These are phyloP conservation scores for Sarcophaga peregrina DNA, from an alignment of 1,140 invertebrate species.

Conservation along the genomic window DNA sequence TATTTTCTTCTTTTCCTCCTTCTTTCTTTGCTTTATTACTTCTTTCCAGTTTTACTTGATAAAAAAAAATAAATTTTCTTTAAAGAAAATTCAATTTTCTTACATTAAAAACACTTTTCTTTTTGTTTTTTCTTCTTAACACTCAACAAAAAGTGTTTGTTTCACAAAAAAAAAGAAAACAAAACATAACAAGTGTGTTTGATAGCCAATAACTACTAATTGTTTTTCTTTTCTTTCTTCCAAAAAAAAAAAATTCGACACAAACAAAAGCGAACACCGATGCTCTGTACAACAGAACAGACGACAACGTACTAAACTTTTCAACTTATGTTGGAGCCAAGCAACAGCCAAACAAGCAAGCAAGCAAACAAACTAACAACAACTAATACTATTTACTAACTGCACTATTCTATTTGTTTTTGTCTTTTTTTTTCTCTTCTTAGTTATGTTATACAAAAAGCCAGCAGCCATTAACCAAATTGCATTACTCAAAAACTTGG, in stretches of 20 bases:
- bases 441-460: background rate
- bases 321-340: constrained; percentile 23
- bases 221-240: background rate
- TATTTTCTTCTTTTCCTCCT: background rate
- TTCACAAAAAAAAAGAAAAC: no score
- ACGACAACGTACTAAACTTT: constrained; percentile 29
- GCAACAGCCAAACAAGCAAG: background rate
- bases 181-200: background rate
- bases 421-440: background rate
- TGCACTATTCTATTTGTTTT: background rate
- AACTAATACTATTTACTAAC: background rate
- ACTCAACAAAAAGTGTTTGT: no score
- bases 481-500: background rate
- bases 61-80: background rate
- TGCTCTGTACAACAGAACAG: background rate
- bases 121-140: background rate
- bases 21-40: background rate
- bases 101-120: background rate
- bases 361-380: background rate
- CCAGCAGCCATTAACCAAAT: background rate
- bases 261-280: background rate
- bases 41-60: no score
- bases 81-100: background rate
- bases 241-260: background rate
- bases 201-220: background rate